Conservation (phyloP, 2,888 invertebrate genomes). For the Drosophila diplacantha region DNA sequence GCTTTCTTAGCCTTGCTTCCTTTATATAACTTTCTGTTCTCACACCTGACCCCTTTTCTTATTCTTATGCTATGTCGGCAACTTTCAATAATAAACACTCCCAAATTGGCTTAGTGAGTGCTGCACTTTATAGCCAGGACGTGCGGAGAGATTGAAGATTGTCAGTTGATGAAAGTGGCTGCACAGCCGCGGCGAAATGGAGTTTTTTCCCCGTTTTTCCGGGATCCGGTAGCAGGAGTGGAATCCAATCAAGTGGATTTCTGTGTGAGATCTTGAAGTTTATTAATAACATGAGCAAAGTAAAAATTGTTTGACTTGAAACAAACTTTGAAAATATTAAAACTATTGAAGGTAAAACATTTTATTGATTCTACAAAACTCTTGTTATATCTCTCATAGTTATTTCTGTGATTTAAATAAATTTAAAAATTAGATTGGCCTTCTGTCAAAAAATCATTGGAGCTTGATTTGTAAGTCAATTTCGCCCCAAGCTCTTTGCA, state of each 20-base stretch:
- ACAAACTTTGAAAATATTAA: neutral
- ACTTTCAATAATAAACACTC: constrained; percentile 51
- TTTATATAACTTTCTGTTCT: neutral
- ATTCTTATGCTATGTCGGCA: constrained; percentile 2
- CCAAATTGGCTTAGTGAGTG: constrained; percentile 51
- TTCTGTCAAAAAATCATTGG: neutral
- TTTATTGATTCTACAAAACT: neutral
- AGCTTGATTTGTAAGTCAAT: constrained; percentile 10
- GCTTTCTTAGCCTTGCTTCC: neutral
- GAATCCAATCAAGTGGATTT: constrained; percentile 28
- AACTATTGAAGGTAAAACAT: neutral
- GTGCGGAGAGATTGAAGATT: constrained; percentile 33
- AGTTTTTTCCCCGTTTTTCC: neutral
- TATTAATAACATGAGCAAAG: constrained; percentile 5
- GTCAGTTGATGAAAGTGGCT: constrained; percentile 36
- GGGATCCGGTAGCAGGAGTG: neutral
- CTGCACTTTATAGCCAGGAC: constrained; percentile 50
- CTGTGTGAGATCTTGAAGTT: constrained; percentile 4
- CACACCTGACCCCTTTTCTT: neutral
- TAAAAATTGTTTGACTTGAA: neutral
- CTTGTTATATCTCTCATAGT: no score
- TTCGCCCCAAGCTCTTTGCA: neutral
- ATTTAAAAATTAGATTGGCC: neutral
- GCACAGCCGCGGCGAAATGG: constrained; percentile 16
- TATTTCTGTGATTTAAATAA: no score